These are phyloP conservation scores for Acanthis flammea DNA, from an alignment of 2,797 vertebrate genomes.

Conservation along the genomic window DNA sequence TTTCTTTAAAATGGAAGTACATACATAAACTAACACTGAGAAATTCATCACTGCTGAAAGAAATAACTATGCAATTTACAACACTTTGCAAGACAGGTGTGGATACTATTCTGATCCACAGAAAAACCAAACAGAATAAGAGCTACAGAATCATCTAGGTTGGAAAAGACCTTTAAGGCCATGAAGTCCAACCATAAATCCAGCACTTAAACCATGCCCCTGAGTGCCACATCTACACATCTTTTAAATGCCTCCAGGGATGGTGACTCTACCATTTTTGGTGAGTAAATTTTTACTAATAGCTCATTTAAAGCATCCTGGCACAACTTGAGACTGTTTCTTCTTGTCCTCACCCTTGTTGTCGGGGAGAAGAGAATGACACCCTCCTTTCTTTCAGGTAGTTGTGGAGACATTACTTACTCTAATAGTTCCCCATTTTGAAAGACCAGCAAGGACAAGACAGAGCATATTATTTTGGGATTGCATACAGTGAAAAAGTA, in stretches of 20 bases:
- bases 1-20: neutral
- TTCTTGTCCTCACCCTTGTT: neutral
- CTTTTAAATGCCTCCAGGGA: neutral
- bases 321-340: neutral
- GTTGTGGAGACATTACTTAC: neutral
- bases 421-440: neutral
- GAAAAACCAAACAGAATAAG: neutral
- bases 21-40: accelerated
- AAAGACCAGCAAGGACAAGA: neutral
- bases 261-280: neutral
- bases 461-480: neutral
- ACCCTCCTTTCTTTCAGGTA: neutral
- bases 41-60: neutral
- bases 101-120: neutral
- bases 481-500: neutral
- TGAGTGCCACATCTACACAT: neutral
- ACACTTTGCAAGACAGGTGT: neutral
- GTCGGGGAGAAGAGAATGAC: neutral
- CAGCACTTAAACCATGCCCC: neutral
- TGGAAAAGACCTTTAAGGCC: neutral
- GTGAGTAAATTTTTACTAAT: neutral
- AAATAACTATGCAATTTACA: neutral
- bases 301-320: neutral
- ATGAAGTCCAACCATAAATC: neutral
- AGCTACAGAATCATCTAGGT: neutral